These are phyloP conservation scores for Lithobates sylvaticus DNA, from an alignment of 2,797 vertebrate genomes.

Conservation along the genomic window DNA sequence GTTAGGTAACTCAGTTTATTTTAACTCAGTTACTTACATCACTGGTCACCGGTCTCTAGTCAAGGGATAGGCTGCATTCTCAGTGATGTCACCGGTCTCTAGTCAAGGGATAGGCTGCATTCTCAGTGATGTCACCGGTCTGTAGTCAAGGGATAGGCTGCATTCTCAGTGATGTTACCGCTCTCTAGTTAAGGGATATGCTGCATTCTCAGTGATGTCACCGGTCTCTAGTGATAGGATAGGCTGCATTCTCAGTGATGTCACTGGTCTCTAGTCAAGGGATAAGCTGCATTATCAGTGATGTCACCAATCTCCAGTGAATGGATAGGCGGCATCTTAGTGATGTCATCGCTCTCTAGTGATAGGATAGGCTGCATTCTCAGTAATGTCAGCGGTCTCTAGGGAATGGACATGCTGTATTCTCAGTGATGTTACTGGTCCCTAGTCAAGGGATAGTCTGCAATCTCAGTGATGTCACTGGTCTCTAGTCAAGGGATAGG, in stretches of 20 bases:
- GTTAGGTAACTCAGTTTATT: too few species aligned
- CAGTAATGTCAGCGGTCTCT: not conserved
- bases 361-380: not conserved
- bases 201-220: conserved; percentile 13
- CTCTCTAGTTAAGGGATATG: not conserved
- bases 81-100: not conserved
- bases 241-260: not conserved
- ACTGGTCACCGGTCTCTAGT: not conserved
- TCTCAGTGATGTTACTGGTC: not conserved
- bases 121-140: conserved; percentile 12
- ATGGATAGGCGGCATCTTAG: not conserved
- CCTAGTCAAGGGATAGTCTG: conserved; percentile 8
- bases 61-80: not conserved
- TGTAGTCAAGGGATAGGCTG: not conserved
- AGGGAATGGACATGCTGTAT: not conserved
- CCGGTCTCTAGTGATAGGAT: not conserved
- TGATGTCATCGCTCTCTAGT: not conserved
- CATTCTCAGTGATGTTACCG: conserved; percentile 15
- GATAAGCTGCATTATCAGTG: not conserved
- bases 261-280: not conserved
- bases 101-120: not conserved
- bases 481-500: not conserved
- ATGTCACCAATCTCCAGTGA: not conserved
- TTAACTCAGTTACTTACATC: too few species aligned
- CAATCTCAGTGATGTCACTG: not conserved